Conservation (phyloP, 1,140 invertebrate genomes). For the Caerostris extrusa region DNA sequence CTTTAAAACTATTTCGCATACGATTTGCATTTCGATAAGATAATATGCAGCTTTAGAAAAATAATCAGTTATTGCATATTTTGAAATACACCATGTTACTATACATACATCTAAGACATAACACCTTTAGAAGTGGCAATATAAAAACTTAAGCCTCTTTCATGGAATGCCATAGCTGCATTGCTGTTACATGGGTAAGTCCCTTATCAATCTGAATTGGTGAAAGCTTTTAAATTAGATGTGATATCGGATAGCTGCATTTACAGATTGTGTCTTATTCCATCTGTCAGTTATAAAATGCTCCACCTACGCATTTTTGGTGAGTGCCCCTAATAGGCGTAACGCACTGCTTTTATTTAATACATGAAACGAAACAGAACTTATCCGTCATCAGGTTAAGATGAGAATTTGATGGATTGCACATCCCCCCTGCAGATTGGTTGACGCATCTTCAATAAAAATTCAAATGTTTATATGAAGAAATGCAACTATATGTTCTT, state of each 20-base stretch:
- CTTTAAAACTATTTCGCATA: too few species aligned
- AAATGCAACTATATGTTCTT: not conserved
- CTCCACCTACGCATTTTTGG: conserved; percentile 10
- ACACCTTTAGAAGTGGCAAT: too few species aligned
- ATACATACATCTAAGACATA: too few species aligned
- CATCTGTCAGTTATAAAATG: not conserved
- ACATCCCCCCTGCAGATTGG: not conserved
- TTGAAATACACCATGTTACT: too few species aligned
- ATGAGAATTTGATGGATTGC: conserved; percentile 37
- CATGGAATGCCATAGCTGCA: too few species aligned
- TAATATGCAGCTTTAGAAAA: too few species aligned
- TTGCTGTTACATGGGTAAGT: not conserved
- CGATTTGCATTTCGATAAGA: too few species aligned
- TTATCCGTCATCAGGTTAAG: conserved; percentile 27
- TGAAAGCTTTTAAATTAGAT: conserved; percentile 48
- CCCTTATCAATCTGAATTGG: not conserved
- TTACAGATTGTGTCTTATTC: conserved; percentile 50
- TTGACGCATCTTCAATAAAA: conserved; percentile 46
- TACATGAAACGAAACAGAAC: not conserved
- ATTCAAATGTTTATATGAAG: not conserved
- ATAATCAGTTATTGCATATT: too few species aligned
- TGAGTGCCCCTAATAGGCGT: conserved; percentile 61
- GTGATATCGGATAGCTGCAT: conserved; percentile 9
- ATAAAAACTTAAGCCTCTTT: too few species aligned
- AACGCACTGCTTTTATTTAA: conserved; percentile 2